Evolutionary conservation across 2,797 vertebrate genomes (phyloP), one percentile per base, ranked within the genome.

Genomic region (Clamator glandarius): DNA sequence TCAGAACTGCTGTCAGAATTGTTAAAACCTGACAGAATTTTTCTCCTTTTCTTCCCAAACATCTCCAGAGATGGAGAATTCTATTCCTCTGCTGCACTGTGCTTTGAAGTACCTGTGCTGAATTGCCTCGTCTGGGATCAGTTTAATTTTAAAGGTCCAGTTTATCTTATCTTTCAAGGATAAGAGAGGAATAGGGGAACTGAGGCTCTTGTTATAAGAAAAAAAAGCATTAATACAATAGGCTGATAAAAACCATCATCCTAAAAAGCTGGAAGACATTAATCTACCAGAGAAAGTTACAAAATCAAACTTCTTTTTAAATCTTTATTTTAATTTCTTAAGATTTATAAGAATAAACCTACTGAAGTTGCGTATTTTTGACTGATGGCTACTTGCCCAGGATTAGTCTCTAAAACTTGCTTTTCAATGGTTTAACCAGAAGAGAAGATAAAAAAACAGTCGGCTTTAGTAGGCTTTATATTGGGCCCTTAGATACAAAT

Each of bases 1-100:
- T 89, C 68, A 75, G 76, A 94, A 78, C 42, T 84, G 76, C 73
- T 94, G 87, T 91, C 93, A 96, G 74, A 90, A 84, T 76, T 63
- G 55, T 84, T 94, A 84, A 95, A 92, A 94, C 20, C 74, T 95
- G 68, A 11, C 75, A 80, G 46, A 31, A 5, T 62, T 42, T 92
- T 87, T 69, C 62, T 28, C 41, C 19, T 17, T 64, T 70, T 75
- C 62, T 84, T 74, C 41, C 31, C 26, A 63, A 31, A 76, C 75
- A 89, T 52, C 42, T 79, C 35, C 74, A 69, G 57, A 94, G 50
- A 76, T 31, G 15, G 63, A 48, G 42, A 88, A 84, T 62, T 95
- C 66, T 83, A 54, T 69, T 89, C 64, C 75, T 86, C 82, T 73
- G 9, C 55, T 86, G 14, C 19, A 63, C 85, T 93, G 58, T 89